These are phyloP conservation scores for Engystomops pustulosus DNA, from an alignment of 2,113 vertebrate genomes.

Conservation along the genomic window DNA sequence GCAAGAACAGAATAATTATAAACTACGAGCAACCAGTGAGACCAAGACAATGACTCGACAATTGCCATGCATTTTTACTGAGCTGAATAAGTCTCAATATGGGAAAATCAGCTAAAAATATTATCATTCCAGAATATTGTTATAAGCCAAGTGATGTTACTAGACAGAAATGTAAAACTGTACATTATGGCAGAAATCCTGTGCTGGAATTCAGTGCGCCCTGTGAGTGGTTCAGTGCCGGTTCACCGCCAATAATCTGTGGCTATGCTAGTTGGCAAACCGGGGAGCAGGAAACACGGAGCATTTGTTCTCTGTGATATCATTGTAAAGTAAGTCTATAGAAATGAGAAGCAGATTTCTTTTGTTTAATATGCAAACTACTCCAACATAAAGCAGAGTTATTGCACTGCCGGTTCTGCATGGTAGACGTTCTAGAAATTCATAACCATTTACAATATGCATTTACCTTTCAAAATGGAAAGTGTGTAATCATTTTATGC, in stretches of 20 bases:
- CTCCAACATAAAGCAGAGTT: constrained; percentile 2
- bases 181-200: neutral
- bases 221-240: too few relatives aligned
- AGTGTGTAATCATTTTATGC: neutral
- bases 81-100: neutral
- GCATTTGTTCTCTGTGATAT: neutral
- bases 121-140: neutral
- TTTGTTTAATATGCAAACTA: constrained; percentile 32
- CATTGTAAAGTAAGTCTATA: neutral
- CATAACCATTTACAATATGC: constrained; percentile 29
- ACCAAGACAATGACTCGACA: neutral
- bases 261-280: neutral
- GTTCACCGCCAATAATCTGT: neutral
- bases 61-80: too few relatives aligned
- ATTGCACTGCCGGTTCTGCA: constrained; percentile 15
- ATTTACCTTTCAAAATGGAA: constrained; percentile 31
- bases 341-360: constrained; percentile 26
- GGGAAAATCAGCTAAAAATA: neutral
- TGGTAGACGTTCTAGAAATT: neutral
- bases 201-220: neutral
- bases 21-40: neutral
- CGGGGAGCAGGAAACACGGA: neutral
- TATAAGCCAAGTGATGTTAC: neutral
- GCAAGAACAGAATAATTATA: too few relatives aligned
- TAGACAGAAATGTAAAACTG: neutral